Conservation (phyloP, 2,888 invertebrate species). For the Criorhina ranunculi region DNA sequence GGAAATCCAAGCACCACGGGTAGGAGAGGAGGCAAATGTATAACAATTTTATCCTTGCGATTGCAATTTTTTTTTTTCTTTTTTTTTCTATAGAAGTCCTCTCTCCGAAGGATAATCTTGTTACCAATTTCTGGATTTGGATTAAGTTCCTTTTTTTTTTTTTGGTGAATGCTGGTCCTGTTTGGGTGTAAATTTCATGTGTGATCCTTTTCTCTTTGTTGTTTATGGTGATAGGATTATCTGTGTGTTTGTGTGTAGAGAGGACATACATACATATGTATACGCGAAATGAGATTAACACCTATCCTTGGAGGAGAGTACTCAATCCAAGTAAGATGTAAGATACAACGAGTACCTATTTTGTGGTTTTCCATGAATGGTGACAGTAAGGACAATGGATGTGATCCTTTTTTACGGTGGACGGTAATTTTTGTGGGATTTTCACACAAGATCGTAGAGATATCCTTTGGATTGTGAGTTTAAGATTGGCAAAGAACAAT, state of each 20-base stretch:
- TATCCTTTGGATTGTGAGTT: no score
- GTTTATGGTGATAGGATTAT: constrained; percentile 73
- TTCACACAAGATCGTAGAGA: neutral
- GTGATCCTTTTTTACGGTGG: neutral
- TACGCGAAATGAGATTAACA: constrained; percentile 73
- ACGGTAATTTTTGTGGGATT: constrained; percentile 21
- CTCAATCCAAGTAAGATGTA: constrained; percentile 30
- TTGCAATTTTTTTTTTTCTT: constrained; percentile 16
- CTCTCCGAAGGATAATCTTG: constrained; percentile 69
- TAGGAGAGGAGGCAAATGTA: constrained; percentile 45
- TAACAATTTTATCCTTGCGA: constrained; percentile 46
- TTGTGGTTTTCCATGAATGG: constrained; percentile 2
- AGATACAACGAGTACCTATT: neutral
- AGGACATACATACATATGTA: constrained; percentile 13
- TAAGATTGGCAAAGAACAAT: no score
- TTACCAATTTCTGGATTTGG: constrained; percentile 66
- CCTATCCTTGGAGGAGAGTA: constrained; percentile 43
- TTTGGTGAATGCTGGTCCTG: neutral
- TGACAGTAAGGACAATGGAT: constrained; percentile 24
- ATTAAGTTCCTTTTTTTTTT: constrained; percentile 26
- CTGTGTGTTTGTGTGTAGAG: constrained; percentile 32
- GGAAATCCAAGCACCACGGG: constrained; percentile 10
- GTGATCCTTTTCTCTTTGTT: constrained; percentile 57
- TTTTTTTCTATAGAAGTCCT: constrained; percentile 8
- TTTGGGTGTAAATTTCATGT: constrained; percentile 55